Conservation (phyloP, 1,140 invertebrate genomes). For the Ostrea denselamellosa region DNA sequence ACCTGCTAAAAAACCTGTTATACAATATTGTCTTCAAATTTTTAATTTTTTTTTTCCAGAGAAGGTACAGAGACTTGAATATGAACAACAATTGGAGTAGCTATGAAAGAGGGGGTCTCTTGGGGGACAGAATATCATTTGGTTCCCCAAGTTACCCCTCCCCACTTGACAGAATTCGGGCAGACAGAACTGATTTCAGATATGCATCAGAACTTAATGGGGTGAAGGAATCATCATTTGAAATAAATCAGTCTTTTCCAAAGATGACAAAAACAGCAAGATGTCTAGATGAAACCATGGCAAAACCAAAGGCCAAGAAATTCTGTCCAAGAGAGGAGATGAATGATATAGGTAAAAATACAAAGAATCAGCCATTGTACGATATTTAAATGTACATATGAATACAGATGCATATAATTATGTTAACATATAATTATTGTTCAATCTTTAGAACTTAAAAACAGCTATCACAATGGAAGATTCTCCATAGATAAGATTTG, state of each 20-base stretch:
- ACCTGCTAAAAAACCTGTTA: no score
- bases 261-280: slow-evolving; percentile 53
- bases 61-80: slow-evolving; percentile 25
- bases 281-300: slow-evolving; percentile 52
- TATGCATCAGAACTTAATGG: slow-evolving; percentile 67
- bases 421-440: background rate
- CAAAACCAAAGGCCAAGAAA: slow-evolving; percentile 50
- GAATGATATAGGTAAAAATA: background rate
- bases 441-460: background rate
- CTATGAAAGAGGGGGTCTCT: slow-evolving; percentile 8
- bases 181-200: slow-evolving; percentile 65
- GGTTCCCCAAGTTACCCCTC: slow-evolving; percentile 71
- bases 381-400: no score
- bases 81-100: slow-evolving; percentile 2
- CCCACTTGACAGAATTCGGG: slow-evolving; percentile 69
- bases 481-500: no score
- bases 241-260: slow-evolving; percentile 77
- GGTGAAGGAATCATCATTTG: slow-evolving; percentile 70
- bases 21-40: background rate
- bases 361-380: no score
- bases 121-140: slow-evolving; percentile 53
- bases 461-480: no score
- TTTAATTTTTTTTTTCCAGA: background rate
- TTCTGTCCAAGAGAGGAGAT: background rate
- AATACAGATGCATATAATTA: background rate